Evolutionary conservation across 1,140 invertebrate genomes (phyloP).

Genomic region (Drosophila quadrilineata): DNA sequence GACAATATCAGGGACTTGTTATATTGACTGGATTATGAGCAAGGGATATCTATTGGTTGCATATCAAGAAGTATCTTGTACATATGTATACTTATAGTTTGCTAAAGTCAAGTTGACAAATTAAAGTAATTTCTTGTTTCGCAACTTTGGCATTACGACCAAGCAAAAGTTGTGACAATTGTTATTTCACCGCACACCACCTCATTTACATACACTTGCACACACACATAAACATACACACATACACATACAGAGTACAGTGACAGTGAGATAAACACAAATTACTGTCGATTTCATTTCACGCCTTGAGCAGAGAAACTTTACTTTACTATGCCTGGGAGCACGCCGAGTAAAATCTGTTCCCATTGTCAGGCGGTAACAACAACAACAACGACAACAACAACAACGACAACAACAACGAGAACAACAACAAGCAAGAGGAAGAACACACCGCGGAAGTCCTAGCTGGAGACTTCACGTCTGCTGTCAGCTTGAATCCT

Average conservation of each 20-base stretch:
- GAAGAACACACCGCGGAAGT: too few relatives aligned
- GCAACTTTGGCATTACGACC: slow-evolving; percentile 34
- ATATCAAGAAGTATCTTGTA: slow-evolving; percentile 52
- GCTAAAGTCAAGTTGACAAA: slow-evolving; percentile 71
- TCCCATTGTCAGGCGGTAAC: slow-evolving; percentile 29
- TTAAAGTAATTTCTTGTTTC: slow-evolving; percentile 70
- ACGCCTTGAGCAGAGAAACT: slow-evolving; percentile 75
- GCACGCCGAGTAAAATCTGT: slow-evolving; percentile 32
- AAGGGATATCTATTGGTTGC: slow-evolving; percentile 46
- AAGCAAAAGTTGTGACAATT: slow-evolving; percentile 68
- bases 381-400: too few relatives aligned
- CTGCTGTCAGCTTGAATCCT: slow-evolving; percentile 9
- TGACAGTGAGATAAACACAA: slow-evolving; percentile 65
- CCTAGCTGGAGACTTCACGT: too few relatives aligned
- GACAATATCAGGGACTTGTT: slow-evolving; percentile 58
- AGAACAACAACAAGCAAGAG: too few relatives aligned
- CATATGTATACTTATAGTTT: slow-evolving; percentile 59
- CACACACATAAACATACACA: slow-evolving; percentile 10
- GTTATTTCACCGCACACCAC: slow-evolving; percentile 58
- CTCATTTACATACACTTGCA: slow-evolving; percentile 14
- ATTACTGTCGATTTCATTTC: slow-evolving; percentile 79
- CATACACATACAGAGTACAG: slow-evolving; percentile 19
- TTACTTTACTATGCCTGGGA: slow-evolving; percentile 61
- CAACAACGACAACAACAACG: too few relatives aligned
- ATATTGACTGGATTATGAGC: slow-evolving; percentile 56